These are phyloP conservation scores for Castor canadensis DNA, from an alignment of 2,113 vertebrate genomes.

Conservation along the genomic window DNA sequence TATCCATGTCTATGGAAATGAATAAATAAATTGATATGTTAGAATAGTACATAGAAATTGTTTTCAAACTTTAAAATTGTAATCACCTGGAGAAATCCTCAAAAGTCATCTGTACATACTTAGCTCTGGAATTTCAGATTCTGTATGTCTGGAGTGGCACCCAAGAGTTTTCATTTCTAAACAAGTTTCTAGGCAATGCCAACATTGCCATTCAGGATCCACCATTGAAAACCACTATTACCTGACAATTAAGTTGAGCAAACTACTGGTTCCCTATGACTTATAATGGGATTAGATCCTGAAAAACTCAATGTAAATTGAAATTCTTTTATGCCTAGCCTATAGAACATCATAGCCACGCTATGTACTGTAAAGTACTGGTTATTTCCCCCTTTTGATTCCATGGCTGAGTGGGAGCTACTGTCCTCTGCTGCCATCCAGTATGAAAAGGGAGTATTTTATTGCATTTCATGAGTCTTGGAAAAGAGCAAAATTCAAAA, in stretches of 20 bases:
- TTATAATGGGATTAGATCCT: background rate
- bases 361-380: background rate
- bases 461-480: too few relatives aligned
- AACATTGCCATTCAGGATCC: background rate
- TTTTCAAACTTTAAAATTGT: background rate
- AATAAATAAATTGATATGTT: background rate
- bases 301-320: background rate
- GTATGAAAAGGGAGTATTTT: background rate
- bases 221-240: background rate
- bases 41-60: background rate
- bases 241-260: background rate
- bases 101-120: background rate
- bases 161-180: background rate
- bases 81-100: background rate
- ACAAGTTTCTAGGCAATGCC: background rate
- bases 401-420: background rate
- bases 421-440: background rate
- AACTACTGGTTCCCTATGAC: background rate
- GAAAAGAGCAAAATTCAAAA: background rate
- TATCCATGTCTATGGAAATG: background rate
- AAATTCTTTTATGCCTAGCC: background rate
- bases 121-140: background rate
- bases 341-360: background rate
- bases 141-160: background rate
- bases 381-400: background rate